phyloP scores from a whole-genome alignment of 2,113 vertebrate species.

The Hirundichthys speculiger region DNA sequence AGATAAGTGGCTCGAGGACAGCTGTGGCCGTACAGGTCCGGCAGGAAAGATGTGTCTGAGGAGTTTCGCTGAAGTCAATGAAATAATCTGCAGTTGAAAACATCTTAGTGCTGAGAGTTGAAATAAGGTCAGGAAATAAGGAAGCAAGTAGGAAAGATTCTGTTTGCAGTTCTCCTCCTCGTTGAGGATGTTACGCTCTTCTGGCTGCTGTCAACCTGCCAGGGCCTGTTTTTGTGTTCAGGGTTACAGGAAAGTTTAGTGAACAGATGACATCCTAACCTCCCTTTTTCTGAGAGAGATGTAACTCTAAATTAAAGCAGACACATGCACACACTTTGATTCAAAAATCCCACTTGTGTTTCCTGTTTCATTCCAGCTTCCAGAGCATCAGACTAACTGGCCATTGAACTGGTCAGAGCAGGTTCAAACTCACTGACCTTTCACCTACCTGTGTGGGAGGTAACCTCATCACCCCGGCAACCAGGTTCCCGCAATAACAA shows the following conservation, averaged over 20 bases:
- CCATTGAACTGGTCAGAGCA: neutral
- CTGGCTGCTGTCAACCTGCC: conserved; percentile 1
- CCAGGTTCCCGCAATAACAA: conserved; percentile 52
- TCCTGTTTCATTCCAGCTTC: neutral
- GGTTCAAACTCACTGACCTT: neutral
- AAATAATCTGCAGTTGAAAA: no score
- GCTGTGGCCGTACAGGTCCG: neutral
- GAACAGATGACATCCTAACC: neutral
- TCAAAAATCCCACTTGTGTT: no score
- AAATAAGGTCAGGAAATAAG: neutral
- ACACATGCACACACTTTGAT: no score
- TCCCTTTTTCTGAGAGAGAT: no score
- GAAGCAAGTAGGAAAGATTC: neutral
- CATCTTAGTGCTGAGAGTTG: no score
- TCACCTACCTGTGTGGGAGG: conserved; percentile 63
- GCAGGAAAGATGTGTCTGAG: conserved; percentile 24
- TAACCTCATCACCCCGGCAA: conserved; percentile 57
- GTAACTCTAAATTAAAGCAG: no score
- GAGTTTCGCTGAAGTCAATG: no score
- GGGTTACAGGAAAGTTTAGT: conserved; percentile 1
- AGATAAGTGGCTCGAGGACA: neutral
- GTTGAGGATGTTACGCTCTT: neutral
- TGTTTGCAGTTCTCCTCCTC: neutral
- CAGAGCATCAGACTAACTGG: neutral
- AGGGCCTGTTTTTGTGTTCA: conserved; percentile 26